Evolutionary conservation across 2,113 vertebrate genomes (phyloP).

Genomic region (Acrocephalus arundinaceus): DNA sequence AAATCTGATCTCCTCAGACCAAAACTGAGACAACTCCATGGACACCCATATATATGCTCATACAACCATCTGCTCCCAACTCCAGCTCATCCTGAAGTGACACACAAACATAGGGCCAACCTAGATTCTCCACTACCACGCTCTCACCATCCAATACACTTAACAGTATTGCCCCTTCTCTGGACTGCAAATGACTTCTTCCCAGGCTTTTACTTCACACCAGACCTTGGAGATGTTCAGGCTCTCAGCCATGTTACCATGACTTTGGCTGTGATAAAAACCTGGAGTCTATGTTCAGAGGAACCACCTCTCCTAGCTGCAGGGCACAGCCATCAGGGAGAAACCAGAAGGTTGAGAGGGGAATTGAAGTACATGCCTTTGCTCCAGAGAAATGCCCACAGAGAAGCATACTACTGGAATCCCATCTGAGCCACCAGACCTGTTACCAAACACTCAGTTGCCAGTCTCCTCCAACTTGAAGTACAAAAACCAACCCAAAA

Average conservation of each 20-base stretch:
- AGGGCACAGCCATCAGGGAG: neutral
- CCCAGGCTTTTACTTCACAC: neutral
- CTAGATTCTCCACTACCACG: fast-evolving
- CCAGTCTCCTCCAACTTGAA: neutral
- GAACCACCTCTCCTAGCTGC: neutral
- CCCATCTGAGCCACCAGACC: neutral
- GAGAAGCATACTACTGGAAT: neutral
- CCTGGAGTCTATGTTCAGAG: neutral
- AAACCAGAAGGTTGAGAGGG: neutral
- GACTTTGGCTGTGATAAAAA: neutral
- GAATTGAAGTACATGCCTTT: neutral
- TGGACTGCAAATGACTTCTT: neutral
- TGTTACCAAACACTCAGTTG: neutral
- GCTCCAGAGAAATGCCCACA: neutral
- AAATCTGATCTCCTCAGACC: neutral
- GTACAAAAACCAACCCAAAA: neutral
- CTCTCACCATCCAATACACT: neutral
- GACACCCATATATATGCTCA: neutral
- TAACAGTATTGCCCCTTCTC: neutral
- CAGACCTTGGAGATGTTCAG: neutral
- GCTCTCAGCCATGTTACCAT: neutral
- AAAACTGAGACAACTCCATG: neutral
- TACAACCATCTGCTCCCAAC: neutral
- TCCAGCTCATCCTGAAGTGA: neutral
- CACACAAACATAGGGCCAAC: neutral